These are phyloP conservation scores for Pontoporia blainvillei DNA, from an alignment of 2,113 vertebrate species.

Conservation along the genomic window DNA sequence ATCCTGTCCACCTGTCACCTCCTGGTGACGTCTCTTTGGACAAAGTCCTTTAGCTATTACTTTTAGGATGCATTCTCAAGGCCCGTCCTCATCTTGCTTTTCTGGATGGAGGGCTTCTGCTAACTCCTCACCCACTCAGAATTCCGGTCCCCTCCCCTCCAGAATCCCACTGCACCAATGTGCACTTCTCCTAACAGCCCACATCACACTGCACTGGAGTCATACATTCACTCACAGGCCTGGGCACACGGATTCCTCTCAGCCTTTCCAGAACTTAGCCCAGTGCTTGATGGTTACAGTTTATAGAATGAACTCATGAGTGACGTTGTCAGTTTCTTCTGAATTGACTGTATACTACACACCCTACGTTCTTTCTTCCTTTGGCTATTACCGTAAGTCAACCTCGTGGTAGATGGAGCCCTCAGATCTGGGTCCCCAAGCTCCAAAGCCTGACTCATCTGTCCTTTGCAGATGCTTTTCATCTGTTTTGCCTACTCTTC, in stretches of 20 bases:
- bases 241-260: background rate
- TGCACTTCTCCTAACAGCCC: background rate
- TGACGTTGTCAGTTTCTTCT: background rate
- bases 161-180: fast-evolving
- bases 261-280: background rate
- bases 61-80: background rate
- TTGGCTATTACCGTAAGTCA: background rate
- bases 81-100: background rate
- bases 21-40: background rate
- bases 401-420: background rate
- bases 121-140: background rate
- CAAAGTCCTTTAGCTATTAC: background rate
- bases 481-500: background rate
- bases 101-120: background rate
- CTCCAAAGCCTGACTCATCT: background rate
- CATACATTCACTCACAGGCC: background rate
- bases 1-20: background rate
- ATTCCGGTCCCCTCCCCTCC: background rate
- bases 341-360: background rate
- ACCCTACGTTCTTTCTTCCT: background rate
- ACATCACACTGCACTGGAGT: background rate
- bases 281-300: background rate
- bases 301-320: background rate
- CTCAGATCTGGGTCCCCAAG: background rate
- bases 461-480: background rate